Conservation (phyloP, 2,113 vertebrate genomes). For the Tachysurus fulvidraco region DNA sequence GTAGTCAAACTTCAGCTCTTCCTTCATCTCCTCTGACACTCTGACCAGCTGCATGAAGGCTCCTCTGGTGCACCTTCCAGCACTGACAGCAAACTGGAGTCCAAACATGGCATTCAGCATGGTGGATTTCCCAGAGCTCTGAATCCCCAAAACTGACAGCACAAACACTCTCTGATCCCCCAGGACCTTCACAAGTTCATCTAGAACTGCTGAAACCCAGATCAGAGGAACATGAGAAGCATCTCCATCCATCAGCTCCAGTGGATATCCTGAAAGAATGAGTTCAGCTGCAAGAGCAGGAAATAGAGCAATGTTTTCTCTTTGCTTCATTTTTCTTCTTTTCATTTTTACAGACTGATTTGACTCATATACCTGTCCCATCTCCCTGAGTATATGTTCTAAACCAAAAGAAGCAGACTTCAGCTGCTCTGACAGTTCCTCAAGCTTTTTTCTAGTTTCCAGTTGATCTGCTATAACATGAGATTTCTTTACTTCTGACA, state of each 20-base stretch:
- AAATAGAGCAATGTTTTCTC: background rate
- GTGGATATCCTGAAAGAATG: constrained; percentile 72
- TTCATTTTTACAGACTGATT: constrained; percentile 29
- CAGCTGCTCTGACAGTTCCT: constrained; percentile 59
- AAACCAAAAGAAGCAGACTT: constrained; percentile 62
- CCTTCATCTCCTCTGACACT: constrained; percentile 48
- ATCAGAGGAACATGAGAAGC: constrained; percentile 73
- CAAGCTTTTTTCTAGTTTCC: constrained; percentile 53
- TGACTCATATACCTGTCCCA: constrained; percentile 77
- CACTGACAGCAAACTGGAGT: constrained; percentile 73
- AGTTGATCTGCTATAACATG: constrained; percentile 25
- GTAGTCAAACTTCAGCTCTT: constrained; percentile 55
- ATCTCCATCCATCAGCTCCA: constrained; percentile 83
- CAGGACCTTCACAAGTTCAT: constrained; percentile 69
- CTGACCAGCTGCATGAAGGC: constrained; percentile 73
- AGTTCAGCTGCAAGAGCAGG: constrained; percentile 73
- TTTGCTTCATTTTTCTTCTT: background rate
- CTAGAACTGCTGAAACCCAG: constrained; percentile 75
- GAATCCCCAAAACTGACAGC: constrained; percentile 75
- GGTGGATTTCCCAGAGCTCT: constrained; percentile 78
- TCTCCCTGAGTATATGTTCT: constrained; percentile 76
- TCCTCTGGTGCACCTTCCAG: constrained; percentile 72
- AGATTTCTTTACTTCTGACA: constrained; percentile 54
- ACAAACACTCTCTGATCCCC: constrained; percentile 75
- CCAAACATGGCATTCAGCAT: constrained; percentile 75